phyloP scores from a whole-genome alignment of 2,113 vertebrate species.

The Tupaia chinensis region DNA sequence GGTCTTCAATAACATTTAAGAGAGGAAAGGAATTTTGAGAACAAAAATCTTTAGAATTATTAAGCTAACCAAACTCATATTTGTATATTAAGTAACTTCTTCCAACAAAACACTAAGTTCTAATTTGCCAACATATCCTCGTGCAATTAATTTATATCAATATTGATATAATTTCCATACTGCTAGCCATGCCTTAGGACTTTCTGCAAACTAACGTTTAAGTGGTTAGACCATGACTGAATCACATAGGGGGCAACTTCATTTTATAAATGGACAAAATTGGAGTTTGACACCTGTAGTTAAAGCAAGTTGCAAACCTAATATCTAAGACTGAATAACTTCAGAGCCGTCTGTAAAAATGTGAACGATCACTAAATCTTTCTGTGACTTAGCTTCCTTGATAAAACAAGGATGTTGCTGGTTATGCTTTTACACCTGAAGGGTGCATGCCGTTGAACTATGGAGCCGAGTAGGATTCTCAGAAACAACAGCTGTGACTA shows the following conservation, averaged over 20 bases:
- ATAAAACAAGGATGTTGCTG: not conserved
- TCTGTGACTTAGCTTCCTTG: not conserved
- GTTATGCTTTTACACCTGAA: not conserved
- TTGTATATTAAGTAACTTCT: not conserved
- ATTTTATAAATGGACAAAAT: not conserved
- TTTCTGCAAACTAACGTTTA: not conserved
- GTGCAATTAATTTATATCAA: not conserved
- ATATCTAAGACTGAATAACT: not conserved
- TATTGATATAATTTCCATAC: too few species aligned
- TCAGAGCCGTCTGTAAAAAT: not conserved
- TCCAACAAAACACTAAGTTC: not conserved
- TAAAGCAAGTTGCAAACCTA: too few species aligned
- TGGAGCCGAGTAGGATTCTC: not conserved
- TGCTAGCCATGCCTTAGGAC: fast-evolving
- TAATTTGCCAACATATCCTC: not conserved
- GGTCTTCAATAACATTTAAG: not conserved
- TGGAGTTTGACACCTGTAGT: not conserved
- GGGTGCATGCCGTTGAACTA: too few species aligned
- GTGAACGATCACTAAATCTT: not conserved
- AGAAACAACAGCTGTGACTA: not conserved
- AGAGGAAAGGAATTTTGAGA: not conserved
- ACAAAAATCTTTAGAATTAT: not conserved
- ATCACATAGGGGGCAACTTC: not conserved
- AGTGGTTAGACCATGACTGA: not conserved
- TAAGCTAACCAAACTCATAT: not conserved